Evolutionary conservation across 2,113 vertebrate species (phyloP).

Genomic region (Vireo altiloquus): DNA sequence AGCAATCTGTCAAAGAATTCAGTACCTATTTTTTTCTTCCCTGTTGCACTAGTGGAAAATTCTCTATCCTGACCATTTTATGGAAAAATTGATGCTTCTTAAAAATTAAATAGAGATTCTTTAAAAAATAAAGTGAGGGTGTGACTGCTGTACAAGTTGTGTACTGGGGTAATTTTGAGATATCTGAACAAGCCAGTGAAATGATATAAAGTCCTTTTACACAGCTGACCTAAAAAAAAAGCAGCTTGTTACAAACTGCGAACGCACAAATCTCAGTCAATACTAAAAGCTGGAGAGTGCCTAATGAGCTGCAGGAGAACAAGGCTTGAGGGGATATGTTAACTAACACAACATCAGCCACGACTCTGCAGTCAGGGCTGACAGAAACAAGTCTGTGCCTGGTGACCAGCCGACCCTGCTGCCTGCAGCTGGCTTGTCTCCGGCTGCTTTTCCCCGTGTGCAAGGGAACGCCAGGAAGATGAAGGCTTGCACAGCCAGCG

Average conservation of each 20-base stretch:
- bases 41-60: neutral
- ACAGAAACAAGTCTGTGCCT: neutral
- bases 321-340: neutral
- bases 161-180: neutral
- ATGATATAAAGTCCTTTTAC: neutral
- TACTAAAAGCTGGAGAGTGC: neutral
- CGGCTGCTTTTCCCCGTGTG: accelerated
- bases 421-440: neutral
- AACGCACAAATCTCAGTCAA: neutral
- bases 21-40: neutral
- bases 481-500: neutral
- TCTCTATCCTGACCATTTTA: neutral
- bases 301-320: neutral
- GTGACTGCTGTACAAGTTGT: neutral
- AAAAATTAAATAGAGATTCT: neutral
- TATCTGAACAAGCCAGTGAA: neutral
- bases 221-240: neutral
- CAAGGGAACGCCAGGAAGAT: accelerated
- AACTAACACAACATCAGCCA: slow-evolving; percentile 4
- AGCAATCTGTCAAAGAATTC: neutral
- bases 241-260: neutral
- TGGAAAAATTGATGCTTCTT: neutral
- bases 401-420: neutral
- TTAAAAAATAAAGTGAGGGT: neutral
- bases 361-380: neutral